Conservation (phyloP, 2,113 vertebrate genomes). For the Callipepla squamata region DNA sequence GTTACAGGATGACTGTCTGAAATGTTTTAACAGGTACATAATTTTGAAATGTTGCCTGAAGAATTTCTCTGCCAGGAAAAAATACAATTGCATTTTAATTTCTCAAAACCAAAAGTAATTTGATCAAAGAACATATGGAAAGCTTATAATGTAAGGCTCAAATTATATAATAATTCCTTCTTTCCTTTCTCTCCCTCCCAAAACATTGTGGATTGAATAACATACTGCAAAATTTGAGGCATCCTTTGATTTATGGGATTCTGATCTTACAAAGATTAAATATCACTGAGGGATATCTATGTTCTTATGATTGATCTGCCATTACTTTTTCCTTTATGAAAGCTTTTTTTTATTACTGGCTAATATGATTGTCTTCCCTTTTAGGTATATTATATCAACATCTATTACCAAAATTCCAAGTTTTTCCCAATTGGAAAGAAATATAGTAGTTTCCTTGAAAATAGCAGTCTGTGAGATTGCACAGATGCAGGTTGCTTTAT, state of each 20-base stretch:
- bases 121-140: neutral
- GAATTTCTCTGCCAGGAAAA: neutral
- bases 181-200: neutral
- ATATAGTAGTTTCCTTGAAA: neutral
- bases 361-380: neutral
- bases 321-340: neutral
- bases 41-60: neutral
- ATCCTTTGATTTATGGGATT: neutral
- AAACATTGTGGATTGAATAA: neutral
- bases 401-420: neutral
- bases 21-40: neutral
- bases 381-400: neutral
- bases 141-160: neutral
- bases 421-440: neutral
- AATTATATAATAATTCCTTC: neutral
- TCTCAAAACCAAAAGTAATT: neutral
- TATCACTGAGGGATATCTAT: neutral
- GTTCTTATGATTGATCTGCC: neutral
- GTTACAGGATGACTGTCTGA: neutral
- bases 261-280: neutral
- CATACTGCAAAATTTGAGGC: neutral
- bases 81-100: neutral
- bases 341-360: neutral
- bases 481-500: neutral
- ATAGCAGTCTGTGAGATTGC: neutral